phyloP scores from a whole-genome alignment of 2,888 invertebrate genomes.

The Psylliodes chrysocephalus region DNA sequence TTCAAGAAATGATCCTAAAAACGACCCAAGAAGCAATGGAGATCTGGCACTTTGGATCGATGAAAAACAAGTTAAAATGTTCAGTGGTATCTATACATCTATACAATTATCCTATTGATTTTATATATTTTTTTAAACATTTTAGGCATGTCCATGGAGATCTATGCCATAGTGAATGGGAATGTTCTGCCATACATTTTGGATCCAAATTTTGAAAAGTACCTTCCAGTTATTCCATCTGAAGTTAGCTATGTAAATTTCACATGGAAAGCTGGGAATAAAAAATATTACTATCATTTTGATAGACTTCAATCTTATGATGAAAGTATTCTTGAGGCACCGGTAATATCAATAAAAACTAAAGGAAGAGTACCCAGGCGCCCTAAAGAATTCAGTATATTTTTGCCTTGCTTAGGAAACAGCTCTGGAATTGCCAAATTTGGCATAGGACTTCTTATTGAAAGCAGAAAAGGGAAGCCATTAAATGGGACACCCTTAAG shows the following conservation, averaged over 20 bases:
- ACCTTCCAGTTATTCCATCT: slow-evolving; percentile 90
- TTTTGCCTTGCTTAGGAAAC: slow-evolving; percentile 88
- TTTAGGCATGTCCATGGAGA: slow-evolving; percentile 85
- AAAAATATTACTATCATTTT: slow-evolving; percentile 87
- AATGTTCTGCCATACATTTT: slow-evolving; percentile 85
- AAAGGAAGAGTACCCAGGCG: slow-evolving; percentile 86
- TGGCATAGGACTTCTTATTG: slow-evolving; percentile 85
- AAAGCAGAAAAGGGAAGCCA: slow-evolving; percentile 81
- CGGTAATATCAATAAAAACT: slow-evolving; percentile 87
- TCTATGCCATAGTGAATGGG: slow-evolving; percentile 90
- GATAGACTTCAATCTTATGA: slow-evolving; percentile 86
- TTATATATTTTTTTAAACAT: slow-evolving; percentile 1
- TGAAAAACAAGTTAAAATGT: slow-evolving; percentile 89
- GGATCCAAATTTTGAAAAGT: slow-evolving; percentile 90
- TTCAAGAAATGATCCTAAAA: slow-evolving; percentile 60
- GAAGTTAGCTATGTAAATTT: slow-evolving; percentile 92
- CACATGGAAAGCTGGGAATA: slow-evolving; percentile 86
- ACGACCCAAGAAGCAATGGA: slow-evolving; percentile 63
- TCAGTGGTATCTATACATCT: slow-evolving; percentile 76
- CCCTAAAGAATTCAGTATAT: slow-evolving; percentile 90
- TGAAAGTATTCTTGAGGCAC: slow-evolving; percentile 84
- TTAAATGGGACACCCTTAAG: slow-evolving; percentile 88
- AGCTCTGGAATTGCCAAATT: slow-evolving; percentile 89
- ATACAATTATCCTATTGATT: background rate
- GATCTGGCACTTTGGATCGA: slow-evolving; percentile 91